Evolutionary conservation across 2,888 invertebrate genomes (phyloP), one percentile per base, ranked within the genome.

Genomic region (Spodoptera exigua): DNA sequence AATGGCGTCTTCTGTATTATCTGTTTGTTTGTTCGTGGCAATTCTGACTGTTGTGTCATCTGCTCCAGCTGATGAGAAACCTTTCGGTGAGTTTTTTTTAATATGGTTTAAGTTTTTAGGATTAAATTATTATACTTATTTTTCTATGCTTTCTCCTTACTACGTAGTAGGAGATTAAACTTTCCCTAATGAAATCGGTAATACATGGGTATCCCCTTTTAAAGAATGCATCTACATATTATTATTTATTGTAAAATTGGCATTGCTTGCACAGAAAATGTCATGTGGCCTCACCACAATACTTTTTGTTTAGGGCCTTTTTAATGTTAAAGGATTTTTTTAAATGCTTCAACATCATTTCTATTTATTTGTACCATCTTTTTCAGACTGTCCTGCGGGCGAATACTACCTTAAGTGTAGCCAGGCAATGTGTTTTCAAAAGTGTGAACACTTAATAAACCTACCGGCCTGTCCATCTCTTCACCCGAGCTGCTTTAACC

Each of bases 371-470:
- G 46, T 44, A 37, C 10, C 34, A 59, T n/a, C 41, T 57, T 5
- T 64, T 72, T 13, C 62, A 61, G 61, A 70, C 53, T 78, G 78
- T 18, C 53, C 53, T 13, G 18, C 18, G 10, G 36, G 61, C 44
- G 72, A 56, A 34, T 16, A 46, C 13, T 58, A 61, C 48, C 40
- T 53, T 36, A 61, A 51, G 17, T 69, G 72, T 51, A 55, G 61
- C 13, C 47, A 55, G 54, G 67, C 48, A 52, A 54, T 39, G 27
- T 78, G 69, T n/a, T 39, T 32, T 9, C 66, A 57, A 53, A 61
- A 35, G 1, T 70, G 69, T 43, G 41, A 55, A 0, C 9, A 70
- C 18, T 34, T 66, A 13, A 53, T 13, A 14, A 41, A 0, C 3
- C 45, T 34, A 7, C 56, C 45, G 0, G 4, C 61, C 1, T 70